These are phyloP conservation scores for Danaus plexippus DNA, from an alignment of 1,140 invertebrate species.

Conservation along the genomic window DNA sequence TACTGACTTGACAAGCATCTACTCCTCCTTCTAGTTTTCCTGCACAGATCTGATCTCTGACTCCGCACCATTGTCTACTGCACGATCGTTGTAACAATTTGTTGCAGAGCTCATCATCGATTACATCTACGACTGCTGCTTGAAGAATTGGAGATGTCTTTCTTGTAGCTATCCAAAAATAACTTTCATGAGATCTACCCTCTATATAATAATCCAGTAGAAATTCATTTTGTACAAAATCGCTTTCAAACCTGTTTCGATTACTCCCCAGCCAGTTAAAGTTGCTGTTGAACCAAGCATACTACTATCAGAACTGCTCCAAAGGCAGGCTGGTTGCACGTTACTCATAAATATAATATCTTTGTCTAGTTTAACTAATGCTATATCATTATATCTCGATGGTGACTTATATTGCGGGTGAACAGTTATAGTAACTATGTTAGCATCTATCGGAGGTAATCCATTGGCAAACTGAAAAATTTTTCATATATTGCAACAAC, in stretches of 20 bases:
- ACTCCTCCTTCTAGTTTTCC: constrained; percentile 10
- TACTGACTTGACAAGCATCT: constrained; percentile 28
- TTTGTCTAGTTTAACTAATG: constrained; percentile 23
- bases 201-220: background rate
- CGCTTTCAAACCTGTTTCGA: constrained; percentile 28
- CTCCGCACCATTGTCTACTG: constrained; percentile 11
- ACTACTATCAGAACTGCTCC: constrained; percentile 23
- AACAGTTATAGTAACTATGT: constrained; percentile 49
- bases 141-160: constrained; percentile 28
- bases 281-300: constrained; percentile 21
- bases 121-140: constrained; percentile 27
- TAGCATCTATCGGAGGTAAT: constrained; percentile 17
- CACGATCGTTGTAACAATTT: constrained; percentile 2
- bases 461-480: constrained; percentile 3
- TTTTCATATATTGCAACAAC: background rate
- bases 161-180: constrained; percentile 7
- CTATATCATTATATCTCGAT: constrained; percentile 52
- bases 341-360: constrained; percentile 20
- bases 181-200: too few relatives aligned
- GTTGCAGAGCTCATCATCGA: constrained; percentile 26
- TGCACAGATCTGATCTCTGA: constrained; percentile 7
- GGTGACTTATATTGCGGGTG: constrained; percentile 67
- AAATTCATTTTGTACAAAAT: background rate
- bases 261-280: constrained; percentile 41
- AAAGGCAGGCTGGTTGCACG: constrained; percentile 41